Percentiles rank a stretch among this genome's conserved stretches.
Evolutionary conservation across 2,888 invertebrate genomes (phyloP).

Genomic region (Sesia apiformis): DNA sequence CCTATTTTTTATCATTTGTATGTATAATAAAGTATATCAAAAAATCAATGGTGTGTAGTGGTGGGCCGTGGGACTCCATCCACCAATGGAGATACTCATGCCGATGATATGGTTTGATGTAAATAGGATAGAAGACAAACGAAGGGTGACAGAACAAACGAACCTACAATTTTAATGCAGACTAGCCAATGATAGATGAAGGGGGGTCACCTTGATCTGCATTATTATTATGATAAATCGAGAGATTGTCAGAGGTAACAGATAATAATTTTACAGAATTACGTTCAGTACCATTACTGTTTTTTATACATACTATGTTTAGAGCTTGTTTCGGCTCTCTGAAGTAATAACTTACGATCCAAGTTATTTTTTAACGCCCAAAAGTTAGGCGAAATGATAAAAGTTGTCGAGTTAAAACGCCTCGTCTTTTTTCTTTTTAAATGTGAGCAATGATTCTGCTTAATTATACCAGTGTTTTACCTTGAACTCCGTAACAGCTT

Average conservation of each 20-base stretch:
- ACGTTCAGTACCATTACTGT: background rate
- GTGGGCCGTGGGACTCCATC: no score
- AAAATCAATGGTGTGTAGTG: no score
- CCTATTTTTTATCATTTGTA: no score
- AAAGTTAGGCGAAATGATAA: constrained; percentile 14
- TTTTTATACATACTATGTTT: constrained; percentile 9
- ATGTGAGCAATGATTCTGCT: constrained; percentile 12
- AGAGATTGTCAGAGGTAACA: background rate
- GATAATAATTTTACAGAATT: background rate
- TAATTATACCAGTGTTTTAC: constrained; percentile 8
- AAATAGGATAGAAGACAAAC: no score
- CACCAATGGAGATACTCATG: no score
- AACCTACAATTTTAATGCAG: no score
- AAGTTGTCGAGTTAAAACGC: constrained; percentile 12
- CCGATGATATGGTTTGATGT: no score
- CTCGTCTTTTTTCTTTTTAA: constrained; percentile 11
- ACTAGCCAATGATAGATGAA: no score
- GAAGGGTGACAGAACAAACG: no score
- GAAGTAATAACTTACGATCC: constrained; percentile 9
- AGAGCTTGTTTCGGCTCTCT: constrained; percentile 8
- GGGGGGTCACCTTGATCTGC: background rate
- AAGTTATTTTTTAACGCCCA: constrained; percentile 12
- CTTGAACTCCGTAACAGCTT: background rate
- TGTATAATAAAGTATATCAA: no score
- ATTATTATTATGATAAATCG: background rate